Evolutionary conservation across 2,113 vertebrate species (phyloP).

Genomic region (Charadrius vociferus): DNA sequence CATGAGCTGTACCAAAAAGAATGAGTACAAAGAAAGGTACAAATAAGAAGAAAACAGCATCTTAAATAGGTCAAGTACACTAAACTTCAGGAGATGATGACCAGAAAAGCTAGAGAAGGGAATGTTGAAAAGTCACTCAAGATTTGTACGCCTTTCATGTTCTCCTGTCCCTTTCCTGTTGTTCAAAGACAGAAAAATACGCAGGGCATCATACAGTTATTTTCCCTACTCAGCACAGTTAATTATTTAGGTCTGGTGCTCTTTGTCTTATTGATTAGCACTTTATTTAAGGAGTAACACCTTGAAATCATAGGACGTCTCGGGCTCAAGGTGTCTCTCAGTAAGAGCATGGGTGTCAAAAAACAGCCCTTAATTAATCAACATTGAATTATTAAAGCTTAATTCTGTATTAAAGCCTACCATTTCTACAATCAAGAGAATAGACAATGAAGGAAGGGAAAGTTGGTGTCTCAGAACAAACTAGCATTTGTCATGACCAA

Average conservation of each 20-base stretch:
- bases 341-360: background rate
- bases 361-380: background rate
- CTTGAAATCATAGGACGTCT: background rate
- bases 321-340: background rate
- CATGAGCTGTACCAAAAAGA: background rate
- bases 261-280: background rate
- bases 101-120: background rate
- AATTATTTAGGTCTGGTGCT: background rate
- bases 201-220: background rate
- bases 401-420: background rate
- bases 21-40: background rate
- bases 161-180: background rate
- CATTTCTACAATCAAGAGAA: background rate
- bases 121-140: background rate
- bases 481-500: background rate
- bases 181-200: background rate
- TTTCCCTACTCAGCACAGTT: background rate
- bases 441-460: background rate
- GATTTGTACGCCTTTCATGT: accelerated
- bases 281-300: background rate
- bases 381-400: background rate
- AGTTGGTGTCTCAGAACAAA: background rate
- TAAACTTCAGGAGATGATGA: background rate
- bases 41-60: background rate
- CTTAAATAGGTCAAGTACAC: background rate